A percentile compares a stretch with the other conserved stretches of the same genome.
Conservation (phyloP, 2,113 vertebrate species). For the Upupa epops region DNA sequence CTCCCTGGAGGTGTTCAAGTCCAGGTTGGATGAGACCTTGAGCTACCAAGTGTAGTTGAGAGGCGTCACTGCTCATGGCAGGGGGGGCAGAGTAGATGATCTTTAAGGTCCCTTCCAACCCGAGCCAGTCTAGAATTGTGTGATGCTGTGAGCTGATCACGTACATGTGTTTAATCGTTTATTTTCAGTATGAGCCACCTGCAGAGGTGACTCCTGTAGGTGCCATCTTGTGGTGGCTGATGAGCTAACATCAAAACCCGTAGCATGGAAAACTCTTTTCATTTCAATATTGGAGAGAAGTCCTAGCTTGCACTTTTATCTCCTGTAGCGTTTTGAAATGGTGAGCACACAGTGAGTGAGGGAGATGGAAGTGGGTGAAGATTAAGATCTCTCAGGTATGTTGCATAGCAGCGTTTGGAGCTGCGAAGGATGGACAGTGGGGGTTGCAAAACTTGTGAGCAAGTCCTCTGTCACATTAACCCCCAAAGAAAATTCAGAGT, state of each 20-base stretch:
- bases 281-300: not conserved
- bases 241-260: not conserved
- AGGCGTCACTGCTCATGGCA: too few species aligned
- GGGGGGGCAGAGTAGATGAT: too few species aligned
- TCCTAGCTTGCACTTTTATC: not conserved
- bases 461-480: not conserved
- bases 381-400: not conserved
- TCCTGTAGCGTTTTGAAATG: not conserved
- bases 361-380: not conserved
- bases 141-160: not conserved
- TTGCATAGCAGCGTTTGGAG: not conserved
- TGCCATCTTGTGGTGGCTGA: constrained; percentile 7
- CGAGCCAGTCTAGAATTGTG: too few species aligned
- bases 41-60: too few species aligned
- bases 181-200: not conserved
- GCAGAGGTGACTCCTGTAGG: not conserved
- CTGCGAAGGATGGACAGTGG: not conserved
- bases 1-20: too few species aligned
- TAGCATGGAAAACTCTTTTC: not conserved
- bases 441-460: not conserved
- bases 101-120: too few species aligned
- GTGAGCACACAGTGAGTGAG: not conserved
- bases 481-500: not conserved
- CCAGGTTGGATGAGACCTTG: too few species aligned
- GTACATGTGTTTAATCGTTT: not conserved